Percentiles rank a stretch among this genome's conserved stretches.
Conservation (phyloP, 2,888 invertebrate species). For the Malthinus seriepunctatus region DNA sequence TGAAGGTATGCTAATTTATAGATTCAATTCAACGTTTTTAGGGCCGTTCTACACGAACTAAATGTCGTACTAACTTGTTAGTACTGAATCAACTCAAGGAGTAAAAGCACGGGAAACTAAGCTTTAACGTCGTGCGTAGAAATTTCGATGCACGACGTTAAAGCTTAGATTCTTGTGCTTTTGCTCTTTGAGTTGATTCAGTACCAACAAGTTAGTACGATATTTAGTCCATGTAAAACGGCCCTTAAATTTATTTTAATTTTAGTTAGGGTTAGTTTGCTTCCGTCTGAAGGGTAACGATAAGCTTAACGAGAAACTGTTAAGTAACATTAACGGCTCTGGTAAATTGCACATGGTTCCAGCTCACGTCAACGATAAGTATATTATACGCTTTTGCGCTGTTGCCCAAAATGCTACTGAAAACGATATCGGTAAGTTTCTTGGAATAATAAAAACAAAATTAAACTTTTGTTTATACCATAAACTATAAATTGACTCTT, state of each 20-base stretch:
- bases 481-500: background rate
- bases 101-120: no score
- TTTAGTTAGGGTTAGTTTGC: constrained; percentile 86
- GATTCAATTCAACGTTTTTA: background rate
- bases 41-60: no score
- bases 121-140: no score
- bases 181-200: no score
- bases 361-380: constrained; percentile 85
- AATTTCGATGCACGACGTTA: no score
- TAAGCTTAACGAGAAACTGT: constrained; percentile 85
- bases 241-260: constrained; percentile 27
- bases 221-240: no score
- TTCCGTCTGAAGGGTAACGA: constrained; percentile 82
- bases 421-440: constrained; percentile 71
- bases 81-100: no score
- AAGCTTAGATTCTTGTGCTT: no score
- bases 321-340: constrained; percentile 92
- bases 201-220: no score
- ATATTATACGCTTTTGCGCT: constrained; percentile 92
- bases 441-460: background rate
- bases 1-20: constrained; percentile 67
- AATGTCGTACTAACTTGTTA: no score
- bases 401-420: constrained; percentile 88
- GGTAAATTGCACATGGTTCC: constrained; percentile 98
- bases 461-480: no score